A percentile compares a stretch with the other conserved stretches of the same genome.
These are phyloP conservation scores for Cyclargus thomasi DNA, from an alignment of 1,140 invertebrate genomes.

Conservation along the genomic window DNA sequence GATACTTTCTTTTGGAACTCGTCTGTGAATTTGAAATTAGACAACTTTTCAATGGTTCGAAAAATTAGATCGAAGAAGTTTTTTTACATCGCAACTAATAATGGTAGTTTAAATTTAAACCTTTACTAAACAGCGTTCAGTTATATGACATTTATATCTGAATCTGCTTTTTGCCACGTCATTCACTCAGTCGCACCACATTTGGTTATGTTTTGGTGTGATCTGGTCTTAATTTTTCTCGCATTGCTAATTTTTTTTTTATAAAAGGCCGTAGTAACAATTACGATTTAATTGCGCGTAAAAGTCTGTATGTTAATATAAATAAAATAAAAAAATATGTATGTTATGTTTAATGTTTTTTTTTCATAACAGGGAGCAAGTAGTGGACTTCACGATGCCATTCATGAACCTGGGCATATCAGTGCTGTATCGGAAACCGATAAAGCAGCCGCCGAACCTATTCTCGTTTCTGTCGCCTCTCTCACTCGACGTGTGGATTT, in stretches of 20 bases:
- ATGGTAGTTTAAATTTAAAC: no score
- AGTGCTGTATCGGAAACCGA: conserved; percentile 93
- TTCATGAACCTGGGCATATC: conserved; percentile 97
- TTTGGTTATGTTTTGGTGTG: no score
- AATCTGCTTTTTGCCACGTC: no score
- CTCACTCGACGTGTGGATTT: conserved; percentile 96
- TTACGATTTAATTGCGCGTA: no score
- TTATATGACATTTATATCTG: no score
- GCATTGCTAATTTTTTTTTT: no score
- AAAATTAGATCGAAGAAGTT: conserved; percentile 18
- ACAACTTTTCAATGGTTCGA: background rate
- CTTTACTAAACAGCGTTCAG: no score
- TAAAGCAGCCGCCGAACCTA: conserved; percentile 92
- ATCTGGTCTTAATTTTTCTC: no score
- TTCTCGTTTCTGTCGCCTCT: conserved; percentile 96
- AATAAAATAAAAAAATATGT: background rate
- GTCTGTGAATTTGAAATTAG: background rate
- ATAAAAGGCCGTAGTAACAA: no score
- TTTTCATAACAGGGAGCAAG: conserved; percentile 76
- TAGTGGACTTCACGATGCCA: conserved; percentile 96
- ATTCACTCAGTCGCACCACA: no score
- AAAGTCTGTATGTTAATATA: no score
- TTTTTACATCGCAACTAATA: no score
- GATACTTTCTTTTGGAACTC: background rate
- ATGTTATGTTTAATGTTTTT: background rate